Evolutionary conservation across 2,797 vertebrate species (phyloP).

Genomic region (Sciurus vulgaris): DNA sequence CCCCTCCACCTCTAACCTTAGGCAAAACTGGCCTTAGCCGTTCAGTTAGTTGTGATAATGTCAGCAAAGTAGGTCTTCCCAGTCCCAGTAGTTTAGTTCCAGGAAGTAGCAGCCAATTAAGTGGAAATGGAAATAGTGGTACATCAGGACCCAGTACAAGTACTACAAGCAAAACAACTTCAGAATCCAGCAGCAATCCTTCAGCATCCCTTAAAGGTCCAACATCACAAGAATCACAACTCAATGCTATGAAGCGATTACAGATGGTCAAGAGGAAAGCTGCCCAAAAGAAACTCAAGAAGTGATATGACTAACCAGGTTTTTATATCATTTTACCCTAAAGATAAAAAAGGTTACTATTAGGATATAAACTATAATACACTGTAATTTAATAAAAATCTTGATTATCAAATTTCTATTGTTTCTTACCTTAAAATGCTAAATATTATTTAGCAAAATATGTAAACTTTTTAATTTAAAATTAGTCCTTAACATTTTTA

Average conservation of each 20-base stretch:
- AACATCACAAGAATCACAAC: slow-evolving; percentile 97
- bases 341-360: background rate
- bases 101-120: slow-evolving; percentile 74
- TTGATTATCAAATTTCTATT: slow-evolving; percentile 57
- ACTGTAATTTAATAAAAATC: slow-evolving; percentile 80
- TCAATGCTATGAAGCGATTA: slow-evolving; percentile 97
- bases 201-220: slow-evolving; percentile 92
- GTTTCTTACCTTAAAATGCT: slow-evolving; percentile 66
- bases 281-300: slow-evolving; percentile 98
- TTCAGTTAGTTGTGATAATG: slow-evolving; percentile 93
- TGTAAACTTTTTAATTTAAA: slow-evolving; percentile 41
- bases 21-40: slow-evolving; percentile 96
- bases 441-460: slow-evolving; percentile 51
- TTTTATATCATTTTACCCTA: slow-evolving; percentile 23
- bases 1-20: slow-evolving; percentile 94
- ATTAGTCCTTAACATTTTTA: slow-evolving; percentile 54
- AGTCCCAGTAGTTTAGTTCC: slow-evolving; percentile 88
- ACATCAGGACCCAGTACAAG: slow-evolving; percentile 81
- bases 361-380: slow-evolving; percentile 47
- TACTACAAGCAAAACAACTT: slow-evolving; percentile 87
- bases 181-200: slow-evolving; percentile 84
- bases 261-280: slow-evolving; percentile 99
- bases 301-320: slow-evolving; percentile 85
- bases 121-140: slow-evolving; percentile 85
- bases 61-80: slow-evolving; percentile 92